phyloP scores from a whole-genome alignment of 2,797 vertebrate species.

The Lindbergichthys nudifrons region DNA sequence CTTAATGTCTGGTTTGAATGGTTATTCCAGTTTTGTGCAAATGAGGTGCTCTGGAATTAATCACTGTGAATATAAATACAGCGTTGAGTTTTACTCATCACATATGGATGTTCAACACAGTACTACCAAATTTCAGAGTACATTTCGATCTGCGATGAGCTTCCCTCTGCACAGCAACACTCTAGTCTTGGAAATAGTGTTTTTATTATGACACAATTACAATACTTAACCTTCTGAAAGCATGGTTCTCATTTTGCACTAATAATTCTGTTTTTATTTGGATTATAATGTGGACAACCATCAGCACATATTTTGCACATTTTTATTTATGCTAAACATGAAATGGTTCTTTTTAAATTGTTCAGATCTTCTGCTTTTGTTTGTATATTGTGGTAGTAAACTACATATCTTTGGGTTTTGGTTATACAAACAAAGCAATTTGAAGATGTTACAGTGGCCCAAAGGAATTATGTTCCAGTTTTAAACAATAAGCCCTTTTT shows the following conservation, averaged over 20 bases:
- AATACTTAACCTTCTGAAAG: not conserved
- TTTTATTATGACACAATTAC: not conserved
- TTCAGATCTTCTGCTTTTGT: slow-evolving; percentile 13
- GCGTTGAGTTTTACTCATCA: not conserved
- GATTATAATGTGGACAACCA: not conserved
- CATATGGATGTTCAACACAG: not conserved
- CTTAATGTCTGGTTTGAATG: slow-evolving; percentile 15
- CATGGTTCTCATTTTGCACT: slow-evolving; percentile 6
- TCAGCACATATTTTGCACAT: slow-evolving; percentile 1
- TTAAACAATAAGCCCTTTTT: slow-evolving; percentile 13
- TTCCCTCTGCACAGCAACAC: not conserved
- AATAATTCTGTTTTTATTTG: not conserved
- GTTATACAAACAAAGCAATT: slow-evolving; percentile 21
- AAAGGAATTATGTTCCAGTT: slow-evolving; percentile 12
- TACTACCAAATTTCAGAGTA: not conserved
- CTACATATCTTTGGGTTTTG: slow-evolving; percentile 24
- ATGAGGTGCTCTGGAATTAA: not conserved
- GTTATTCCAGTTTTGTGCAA: slow-evolving; percentile 1
- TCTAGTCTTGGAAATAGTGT: slow-evolving; percentile 10
- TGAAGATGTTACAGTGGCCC: not conserved
- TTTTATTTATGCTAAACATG: not conserved
- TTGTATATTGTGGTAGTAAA: slow-evolving; percentile 6
- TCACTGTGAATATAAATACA: slow-evolving; percentile 4
- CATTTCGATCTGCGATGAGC: not conserved
- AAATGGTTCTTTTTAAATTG: not conserved